Percentiles rank a stretch among this genome's conserved stretches.
phyloP scores from a whole-genome alignment of 2,797 vertebrate genomes.

The Lemur catta region DNA sequence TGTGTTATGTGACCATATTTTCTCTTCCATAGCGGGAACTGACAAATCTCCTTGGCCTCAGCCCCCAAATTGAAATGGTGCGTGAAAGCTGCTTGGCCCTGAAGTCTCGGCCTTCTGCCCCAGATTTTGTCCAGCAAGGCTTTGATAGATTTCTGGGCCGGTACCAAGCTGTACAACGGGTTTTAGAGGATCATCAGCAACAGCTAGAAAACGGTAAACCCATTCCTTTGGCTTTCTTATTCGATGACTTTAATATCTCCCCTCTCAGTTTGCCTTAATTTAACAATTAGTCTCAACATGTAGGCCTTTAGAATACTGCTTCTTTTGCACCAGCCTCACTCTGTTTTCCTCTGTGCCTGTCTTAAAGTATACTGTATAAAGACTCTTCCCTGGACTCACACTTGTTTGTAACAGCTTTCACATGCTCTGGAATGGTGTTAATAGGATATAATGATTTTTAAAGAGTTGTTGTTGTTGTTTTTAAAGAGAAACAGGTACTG shows the following conservation, averaged over 20 bases:
- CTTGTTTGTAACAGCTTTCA: background rate
- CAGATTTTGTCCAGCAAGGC: conserved; percentile 85
- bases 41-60: conserved; percentile 82
- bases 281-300: background rate
- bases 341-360: background rate
- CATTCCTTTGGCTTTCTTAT: background rate
- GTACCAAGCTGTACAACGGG: conserved; percentile 84
- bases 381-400: background rate
- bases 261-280: background rate
- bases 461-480: background rate
- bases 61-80: conserved; percentile 83
- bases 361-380: background rate
- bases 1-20: conserved; percentile 23
- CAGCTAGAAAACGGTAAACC: conserved; percentile 87
- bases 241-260: background rate
- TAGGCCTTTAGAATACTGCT: background rate
- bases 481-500: background rate
- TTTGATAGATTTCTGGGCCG: conserved; percentile 81
- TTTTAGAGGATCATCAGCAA: conserved; percentile 84
- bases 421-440: background rate
- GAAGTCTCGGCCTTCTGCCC: conserved; percentile 73
- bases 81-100: conserved; percentile 82
- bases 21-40: conserved; percentile 84
- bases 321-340: background rate
- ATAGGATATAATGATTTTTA: background rate